Percentiles rank a stretch among this genome's conserved stretches.
Conservation (phyloP, 1,140 invertebrate genomes). For the Bicyclus anynana region DNA sequence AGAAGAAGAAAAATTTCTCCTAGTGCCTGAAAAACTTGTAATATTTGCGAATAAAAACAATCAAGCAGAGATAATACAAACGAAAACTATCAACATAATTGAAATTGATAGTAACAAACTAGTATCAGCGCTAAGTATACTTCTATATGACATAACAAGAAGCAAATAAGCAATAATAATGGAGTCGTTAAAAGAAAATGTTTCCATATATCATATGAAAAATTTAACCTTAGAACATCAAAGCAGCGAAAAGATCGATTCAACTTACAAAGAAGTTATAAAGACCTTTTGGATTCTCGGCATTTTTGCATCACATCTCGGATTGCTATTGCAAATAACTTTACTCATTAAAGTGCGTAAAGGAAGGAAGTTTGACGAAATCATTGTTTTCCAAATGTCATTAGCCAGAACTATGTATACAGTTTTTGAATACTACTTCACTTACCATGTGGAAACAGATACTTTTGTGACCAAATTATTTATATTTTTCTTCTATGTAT, state of each 20-base stretch:
- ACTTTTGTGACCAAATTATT: background rate
- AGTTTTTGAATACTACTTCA: slow-evolving; percentile 31
- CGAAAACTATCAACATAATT: too few relatives aligned
- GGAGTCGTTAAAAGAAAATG: background rate
- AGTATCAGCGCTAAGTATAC: too few relatives aligned
- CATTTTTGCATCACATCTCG: slow-evolving; percentile 28
- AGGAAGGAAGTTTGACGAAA: slow-evolving; percentile 46
- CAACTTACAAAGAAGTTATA: slow-evolving; percentile 3
- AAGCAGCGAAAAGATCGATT: background rate
- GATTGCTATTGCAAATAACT: slow-evolving; percentile 26
- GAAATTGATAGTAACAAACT: too few relatives aligned
- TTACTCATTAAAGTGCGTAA: slow-evolving; percentile 29
- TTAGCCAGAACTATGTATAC: slow-evolving; percentile 38
- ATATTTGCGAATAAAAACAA: too few relatives aligned
- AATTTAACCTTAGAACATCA: background rate
- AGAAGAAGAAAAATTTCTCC: too few relatives aligned
- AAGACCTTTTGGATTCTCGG: slow-evolving; percentile 31
- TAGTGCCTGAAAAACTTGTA: too few relatives aligned
- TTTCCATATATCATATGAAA: background rate
- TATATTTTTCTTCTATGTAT: slow-evolving; percentile 29
- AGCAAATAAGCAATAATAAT: too few relatives aligned
- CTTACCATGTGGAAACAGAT: slow-evolving; percentile 4
- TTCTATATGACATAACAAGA: too few relatives aligned
- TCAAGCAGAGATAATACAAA: too few relatives aligned
- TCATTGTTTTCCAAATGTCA: slow-evolving; percentile 39